phyloP scores from a whole-genome alignment of 2,797 vertebrate genomes.

The Epinephelus awoara region DNA sequence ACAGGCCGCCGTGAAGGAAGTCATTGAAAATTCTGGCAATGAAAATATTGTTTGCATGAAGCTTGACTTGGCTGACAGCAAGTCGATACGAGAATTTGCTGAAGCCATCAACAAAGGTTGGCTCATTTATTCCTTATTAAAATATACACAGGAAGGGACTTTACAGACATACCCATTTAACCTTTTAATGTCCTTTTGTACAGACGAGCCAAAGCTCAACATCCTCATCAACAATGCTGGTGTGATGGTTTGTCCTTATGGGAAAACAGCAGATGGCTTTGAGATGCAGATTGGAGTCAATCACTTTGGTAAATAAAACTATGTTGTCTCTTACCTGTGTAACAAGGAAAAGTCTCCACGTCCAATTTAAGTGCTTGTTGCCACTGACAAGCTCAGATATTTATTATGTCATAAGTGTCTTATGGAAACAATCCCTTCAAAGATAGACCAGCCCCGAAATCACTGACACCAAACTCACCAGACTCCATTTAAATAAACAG shows the following conservation, averaged over 20 bases:
- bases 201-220: constrained; percentile 92
- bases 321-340: background rate
- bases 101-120: constrained; percentile 89
- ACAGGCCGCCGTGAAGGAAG: constrained; percentile 85
- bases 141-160: rapidly evolving
- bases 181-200: background rate
- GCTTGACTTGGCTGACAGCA: constrained; percentile 90
- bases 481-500: too few relatives aligned
- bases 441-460: too few relatives aligned
- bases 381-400: too few relatives aligned
- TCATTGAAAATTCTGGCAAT: constrained; percentile 86
- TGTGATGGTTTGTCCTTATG: constrained; percentile 94
- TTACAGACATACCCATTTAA: rapidly evolving
- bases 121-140: background rate
- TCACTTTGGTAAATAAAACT: constrained; percentile 88
- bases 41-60: constrained; percentile 87
- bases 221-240: constrained; percentile 97
- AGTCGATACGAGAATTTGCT: constrained; percentile 92
- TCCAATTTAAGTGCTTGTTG: too few relatives aligned
- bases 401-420: too few relatives aligned
- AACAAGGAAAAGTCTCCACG: too few relatives aligned
- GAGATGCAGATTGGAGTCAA: constrained; percentile 98
- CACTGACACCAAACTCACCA: too few relatives aligned
- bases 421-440: too few relatives aligned
- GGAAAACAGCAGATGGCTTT: constrained; percentile 93